Conservation (phyloP, 2,113 vertebrate species). For the Brachirus orientalis region DNA sequence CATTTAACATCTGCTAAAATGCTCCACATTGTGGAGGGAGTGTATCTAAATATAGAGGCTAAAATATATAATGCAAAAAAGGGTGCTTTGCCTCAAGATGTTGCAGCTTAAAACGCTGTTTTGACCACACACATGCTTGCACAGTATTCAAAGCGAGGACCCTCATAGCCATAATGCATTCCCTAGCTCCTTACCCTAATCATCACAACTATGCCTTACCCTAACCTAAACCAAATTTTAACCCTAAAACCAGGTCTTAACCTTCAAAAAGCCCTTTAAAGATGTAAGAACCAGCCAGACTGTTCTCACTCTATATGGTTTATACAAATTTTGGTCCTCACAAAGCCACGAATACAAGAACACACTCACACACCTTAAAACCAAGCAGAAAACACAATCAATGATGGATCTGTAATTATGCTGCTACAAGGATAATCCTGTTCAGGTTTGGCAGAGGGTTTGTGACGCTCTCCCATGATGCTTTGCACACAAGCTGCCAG, state of each 20-base stretch:
- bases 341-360: no score
- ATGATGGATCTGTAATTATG: neutral
- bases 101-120: neutral
- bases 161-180: no score
- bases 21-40: neutral
- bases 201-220: no score
- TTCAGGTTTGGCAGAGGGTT: neutral
- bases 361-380: neutral
- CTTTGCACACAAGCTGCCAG: conserved; percentile 36
- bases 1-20: neutral
- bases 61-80: neutral
- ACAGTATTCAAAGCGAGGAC: no score
- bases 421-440: neutral
- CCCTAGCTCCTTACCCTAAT: no score
- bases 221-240: no score
- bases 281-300: no score
- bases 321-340: no score
- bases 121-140: neutral
- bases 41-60: neutral
- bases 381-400: neutral
- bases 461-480: neutral
- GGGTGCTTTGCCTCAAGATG: neutral
- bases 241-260: no score
- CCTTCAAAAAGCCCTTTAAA: no score
- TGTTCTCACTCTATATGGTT: no score